A percentile compares a stretch with the other conserved stretches of the same genome.
These are phyloP conservation scores for Hydrophis major DNA, from an alignment of 2,797 vertebrate species.

Conservation along the genomic window DNA sequence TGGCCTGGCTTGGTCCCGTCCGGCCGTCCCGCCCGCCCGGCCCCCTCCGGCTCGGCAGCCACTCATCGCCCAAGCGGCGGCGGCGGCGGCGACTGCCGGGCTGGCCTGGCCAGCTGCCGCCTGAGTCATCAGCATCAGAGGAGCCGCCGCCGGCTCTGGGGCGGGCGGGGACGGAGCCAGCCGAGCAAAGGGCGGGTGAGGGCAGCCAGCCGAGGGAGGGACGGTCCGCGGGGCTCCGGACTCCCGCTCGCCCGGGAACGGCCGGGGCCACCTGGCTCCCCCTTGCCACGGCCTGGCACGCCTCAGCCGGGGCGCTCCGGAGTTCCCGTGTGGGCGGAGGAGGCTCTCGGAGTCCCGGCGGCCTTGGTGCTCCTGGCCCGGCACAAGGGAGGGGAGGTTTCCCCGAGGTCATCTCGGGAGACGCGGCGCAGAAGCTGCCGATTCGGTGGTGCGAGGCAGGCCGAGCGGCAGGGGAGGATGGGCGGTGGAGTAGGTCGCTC, in stretches of 20 bases:
- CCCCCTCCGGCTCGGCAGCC: background rate
- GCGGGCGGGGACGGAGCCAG: background rate
- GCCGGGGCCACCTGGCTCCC: background rate
- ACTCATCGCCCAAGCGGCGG: slow-evolving; percentile 1
- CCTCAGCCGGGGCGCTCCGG: background rate
- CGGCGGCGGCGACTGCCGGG: slow-evolving; percentile 21
- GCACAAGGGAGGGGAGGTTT: background rate
- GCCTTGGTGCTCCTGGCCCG: background rate
- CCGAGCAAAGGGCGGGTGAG: background rate
- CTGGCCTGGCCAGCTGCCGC: slow-evolving; percentile 21
- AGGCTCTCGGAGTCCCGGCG: background rate
- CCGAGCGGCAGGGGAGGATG: background rate
- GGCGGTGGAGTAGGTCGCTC: background rate
- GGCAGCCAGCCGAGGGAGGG: background rate
- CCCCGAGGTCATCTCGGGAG: background rate
- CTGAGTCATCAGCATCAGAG: background rate
- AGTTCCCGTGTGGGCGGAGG: background rate
- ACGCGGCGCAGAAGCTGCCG: background rate
- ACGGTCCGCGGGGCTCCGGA: background rate
- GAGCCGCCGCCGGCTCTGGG: background rate
- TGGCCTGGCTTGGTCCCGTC: slow-evolving; percentile 43
- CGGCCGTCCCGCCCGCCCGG: slow-evolving; percentile 12
- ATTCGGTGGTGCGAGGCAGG: background rate
- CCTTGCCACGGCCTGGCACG: background rate
- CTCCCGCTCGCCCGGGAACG: background rate